phyloP scores from a whole-genome alignment of 2,888 invertebrate genomes.

The Allacma fusca region DNA sequence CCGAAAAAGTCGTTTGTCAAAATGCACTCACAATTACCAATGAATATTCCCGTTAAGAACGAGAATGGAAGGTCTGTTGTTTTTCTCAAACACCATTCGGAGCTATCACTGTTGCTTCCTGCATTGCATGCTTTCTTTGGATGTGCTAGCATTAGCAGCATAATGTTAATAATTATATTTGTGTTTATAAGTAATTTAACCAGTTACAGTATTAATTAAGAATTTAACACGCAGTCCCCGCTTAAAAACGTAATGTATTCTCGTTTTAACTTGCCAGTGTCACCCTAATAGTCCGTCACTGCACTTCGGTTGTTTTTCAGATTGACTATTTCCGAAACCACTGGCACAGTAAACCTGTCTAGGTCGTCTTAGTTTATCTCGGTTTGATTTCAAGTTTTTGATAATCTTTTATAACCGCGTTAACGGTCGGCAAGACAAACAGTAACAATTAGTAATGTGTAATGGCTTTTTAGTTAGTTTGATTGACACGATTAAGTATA shows the following conservation, averaged over 20 bases:
- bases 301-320: slow-evolving; percentile 11
- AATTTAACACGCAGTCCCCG: too few relatives aligned
- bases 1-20: neutral
- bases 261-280: slow-evolving; percentile 27
- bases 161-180: too few relatives aligned
- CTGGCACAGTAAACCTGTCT: slow-evolving; percentile 27
- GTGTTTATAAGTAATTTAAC: too few relatives aligned
- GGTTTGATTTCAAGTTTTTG: slow-evolving; percentile 23
- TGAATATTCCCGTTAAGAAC: slow-evolving; percentile 5
- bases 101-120: neutral
- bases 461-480: neutral
- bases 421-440: slow-evolving; percentile 19
- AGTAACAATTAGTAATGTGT: neutral
- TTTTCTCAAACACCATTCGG: neutral
- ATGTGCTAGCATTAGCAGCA: too few relatives aligned
- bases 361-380: neutral
- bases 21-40: slow-evolving; percentile 4
- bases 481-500: too few relatives aligned
- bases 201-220: too few relatives aligned
- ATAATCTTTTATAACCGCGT: slow-evolving; percentile 14
- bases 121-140: too few relatives aligned
- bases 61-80: slow-evolving; percentile 14
- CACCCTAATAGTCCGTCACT: slow-evolving; percentile 33
- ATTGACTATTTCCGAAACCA: slow-evolving; percentile 15
- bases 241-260: too few relatives aligned